These are phyloP conservation scores for Rattus norvegicus DNA, from an alignment of 2,113 vertebrate genomes.

Conservation along the genomic window DNA sequence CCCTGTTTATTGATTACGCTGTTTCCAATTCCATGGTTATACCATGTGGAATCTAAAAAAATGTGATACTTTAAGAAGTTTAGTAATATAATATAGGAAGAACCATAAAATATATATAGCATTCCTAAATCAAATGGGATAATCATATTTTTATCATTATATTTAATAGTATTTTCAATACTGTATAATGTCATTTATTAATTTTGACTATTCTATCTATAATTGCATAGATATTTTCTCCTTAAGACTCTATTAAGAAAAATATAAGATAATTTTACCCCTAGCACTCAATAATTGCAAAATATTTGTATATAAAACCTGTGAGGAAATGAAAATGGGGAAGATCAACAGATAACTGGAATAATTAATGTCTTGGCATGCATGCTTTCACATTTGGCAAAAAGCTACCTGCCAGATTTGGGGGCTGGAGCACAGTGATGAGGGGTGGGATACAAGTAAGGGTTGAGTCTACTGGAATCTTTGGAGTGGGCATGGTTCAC, in stretches of 20 bases:
- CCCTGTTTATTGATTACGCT: not conserved
- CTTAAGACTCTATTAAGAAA: not conserved
- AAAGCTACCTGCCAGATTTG: not conserved
- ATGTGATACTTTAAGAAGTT: too few relatives aligned
- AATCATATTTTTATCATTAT: not conserved
- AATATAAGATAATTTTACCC: not conserved
- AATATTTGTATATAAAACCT: not conserved
- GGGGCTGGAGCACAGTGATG: not conserved
- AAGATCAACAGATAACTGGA: not conserved
- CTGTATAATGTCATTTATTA: conserved; percentile 14
- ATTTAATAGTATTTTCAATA: conserved; percentile 18
- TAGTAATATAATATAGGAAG: not conserved
- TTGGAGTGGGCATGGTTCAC: not conserved
- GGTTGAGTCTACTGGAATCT: not conserved
- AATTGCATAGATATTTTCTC: not conserved
- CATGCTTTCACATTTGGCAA: not conserved
- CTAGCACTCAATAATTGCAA: not conserved
- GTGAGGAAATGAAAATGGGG: not conserved
- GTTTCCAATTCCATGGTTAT: not conserved
- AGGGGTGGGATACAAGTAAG: not conserved
- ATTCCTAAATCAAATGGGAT: not conserved
- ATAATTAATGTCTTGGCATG: not conserved
- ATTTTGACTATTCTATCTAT: not conserved
- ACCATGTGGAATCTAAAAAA: not conserved
- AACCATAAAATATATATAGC: not conserved